Conservation (phyloP, 2,888 invertebrate species). For the Rugalucina vietnamica region DNA sequence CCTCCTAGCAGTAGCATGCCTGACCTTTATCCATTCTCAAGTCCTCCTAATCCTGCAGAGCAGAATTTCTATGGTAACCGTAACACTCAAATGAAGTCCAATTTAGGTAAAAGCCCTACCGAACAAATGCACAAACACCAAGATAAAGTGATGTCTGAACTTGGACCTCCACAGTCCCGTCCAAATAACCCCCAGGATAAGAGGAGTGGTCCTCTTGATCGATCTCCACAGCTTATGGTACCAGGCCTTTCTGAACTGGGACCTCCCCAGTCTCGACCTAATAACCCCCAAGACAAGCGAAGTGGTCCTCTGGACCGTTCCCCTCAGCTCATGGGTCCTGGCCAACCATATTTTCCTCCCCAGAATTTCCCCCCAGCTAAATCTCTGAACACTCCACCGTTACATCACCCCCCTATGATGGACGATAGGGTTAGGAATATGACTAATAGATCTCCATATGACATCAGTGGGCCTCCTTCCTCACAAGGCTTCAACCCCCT, state of each 20-base stretch:
- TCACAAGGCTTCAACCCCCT: conserved; percentile 65
- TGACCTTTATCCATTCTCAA: conserved; percentile 52
- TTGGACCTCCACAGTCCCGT: conserved; percentile 44
- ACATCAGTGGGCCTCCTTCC: conserved; percentile 57
- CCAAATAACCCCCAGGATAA: conserved; percentile 53
- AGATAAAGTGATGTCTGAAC: conserved; percentile 47
- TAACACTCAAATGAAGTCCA: conserved; percentile 60
- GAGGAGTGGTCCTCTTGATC: conserved; percentile 48
- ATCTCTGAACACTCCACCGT: conserved; percentile 73
- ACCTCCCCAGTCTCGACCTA: conserved; percentile 35
- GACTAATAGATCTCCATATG: conserved; percentile 63
- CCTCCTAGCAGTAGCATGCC: conserved; percentile 38
- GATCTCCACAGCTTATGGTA: conserved; percentile 70
- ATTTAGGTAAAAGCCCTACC: conserved; percentile 59
- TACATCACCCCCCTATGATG: conserved; percentile 73
- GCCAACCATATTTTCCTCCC: conserved; percentile 67
- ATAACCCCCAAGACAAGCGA: conserved; percentile 51
- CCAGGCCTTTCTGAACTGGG: conserved; percentile 50
- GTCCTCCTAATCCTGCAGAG: conserved; percentile 26
- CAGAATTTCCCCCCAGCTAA: conserved; percentile 65
- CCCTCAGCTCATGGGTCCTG: conserved; percentile 67
- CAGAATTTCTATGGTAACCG: conserved; percentile 54
- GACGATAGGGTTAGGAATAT: conserved; percentile 61
- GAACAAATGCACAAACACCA: conserved; percentile 60
- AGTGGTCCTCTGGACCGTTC: conserved; percentile 58